Conservation (phyloP, 1,140 invertebrate genomes). For the Triops cancriformis region DNA sequence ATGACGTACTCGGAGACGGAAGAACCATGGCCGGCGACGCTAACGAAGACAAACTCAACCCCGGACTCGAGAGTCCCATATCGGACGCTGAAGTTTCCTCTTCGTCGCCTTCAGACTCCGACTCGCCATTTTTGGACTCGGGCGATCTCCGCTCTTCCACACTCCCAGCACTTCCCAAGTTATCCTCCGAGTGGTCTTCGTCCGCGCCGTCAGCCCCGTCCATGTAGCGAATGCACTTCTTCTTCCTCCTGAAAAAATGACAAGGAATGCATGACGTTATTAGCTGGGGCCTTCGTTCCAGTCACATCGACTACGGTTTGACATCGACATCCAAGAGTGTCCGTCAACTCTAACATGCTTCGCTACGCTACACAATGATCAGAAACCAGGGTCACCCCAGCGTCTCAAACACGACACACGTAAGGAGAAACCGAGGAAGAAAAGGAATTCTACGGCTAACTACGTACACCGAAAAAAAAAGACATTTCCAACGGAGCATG, state of each 20-base stretch:
- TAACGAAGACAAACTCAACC: slow-evolving; percentile 62
- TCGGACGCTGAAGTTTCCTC: slow-evolving; percentile 30
- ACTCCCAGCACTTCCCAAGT: slow-evolving; percentile 62
- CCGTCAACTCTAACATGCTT: too few relatives aligned
- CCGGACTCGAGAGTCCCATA: slow-evolving; percentile 37
- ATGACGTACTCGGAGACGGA: slow-evolving; percentile 46
- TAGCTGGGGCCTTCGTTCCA: too few relatives aligned
- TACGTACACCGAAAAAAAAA: not conserved
- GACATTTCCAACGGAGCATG: not conserved
- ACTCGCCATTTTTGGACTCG: slow-evolving; percentile 48
- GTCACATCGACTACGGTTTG: too few relatives aligned
- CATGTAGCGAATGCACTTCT: slow-evolving; percentile 95
- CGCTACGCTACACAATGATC: too few relatives aligned
- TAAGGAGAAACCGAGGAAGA: not conserved
- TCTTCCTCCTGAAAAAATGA: slow-evolving; percentile 77
- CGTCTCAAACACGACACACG: not conserved
- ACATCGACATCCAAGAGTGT: too few relatives aligned
- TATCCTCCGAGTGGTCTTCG: slow-evolving; percentile 68
- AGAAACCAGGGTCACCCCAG: too few relatives aligned
- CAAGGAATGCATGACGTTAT: not conserved
- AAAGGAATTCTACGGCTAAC: not conserved
- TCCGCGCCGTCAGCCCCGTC: slow-evolving; percentile 49
- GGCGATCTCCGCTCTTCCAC: slow-evolving; percentile 50
- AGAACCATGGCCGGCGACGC: slow-evolving; percentile 56
- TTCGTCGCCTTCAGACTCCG: slow-evolving; percentile 26